Base-by-base conservation (phyloP, 2,797 vertebrate species). In the Neostethus bicornis region DNA sequence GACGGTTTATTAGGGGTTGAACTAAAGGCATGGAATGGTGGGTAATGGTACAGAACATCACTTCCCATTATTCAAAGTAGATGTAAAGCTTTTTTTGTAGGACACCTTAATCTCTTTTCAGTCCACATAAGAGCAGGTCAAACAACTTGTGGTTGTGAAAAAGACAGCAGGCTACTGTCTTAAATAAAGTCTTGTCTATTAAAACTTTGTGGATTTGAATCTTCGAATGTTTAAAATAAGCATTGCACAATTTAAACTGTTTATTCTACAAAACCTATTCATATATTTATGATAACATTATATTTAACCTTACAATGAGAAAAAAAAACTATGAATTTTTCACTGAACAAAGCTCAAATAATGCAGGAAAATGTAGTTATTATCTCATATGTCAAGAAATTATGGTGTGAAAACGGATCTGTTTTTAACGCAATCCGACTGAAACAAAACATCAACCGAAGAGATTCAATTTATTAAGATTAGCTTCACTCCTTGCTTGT, bases 21-120 rank as follows among this genome's bases (percentile, higher is more conserved):
- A 53, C 17, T 48, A 77, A 60, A 54, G 56, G 20, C 59, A 55
- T 37, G 14, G n/a, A 29, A 54, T 69, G 42, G 49, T 55, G 38
- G 56, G 61, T 37, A 70, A 61, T 50, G 48, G 48, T 26, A 71
- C 51, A 32, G 42, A 68, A 59, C 52, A 60, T 67, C 47, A 34
- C 71, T 64, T 38, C 37, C 24, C 51, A 62, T 83, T 55, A 70
- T 49, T 81, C 67, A 66, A 26, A 25, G 28, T 14, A 42, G 61
- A 76, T 60, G 49, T 54, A 48, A 79, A 59, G 76, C 43, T 70
- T 63, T 34, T 74, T 77, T 69, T 76, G 70, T 73, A 41, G 50
- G 67, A 42, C 21, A 23, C 19, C 49, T 39, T 61, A 44, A 19
- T 44, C 85, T 77, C 60, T 75, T 59, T 73, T 78, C 69, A 26